phyloP scores from a whole-genome alignment of 2,797 vertebrate species.

The Linurgus olivaceus region DNA sequence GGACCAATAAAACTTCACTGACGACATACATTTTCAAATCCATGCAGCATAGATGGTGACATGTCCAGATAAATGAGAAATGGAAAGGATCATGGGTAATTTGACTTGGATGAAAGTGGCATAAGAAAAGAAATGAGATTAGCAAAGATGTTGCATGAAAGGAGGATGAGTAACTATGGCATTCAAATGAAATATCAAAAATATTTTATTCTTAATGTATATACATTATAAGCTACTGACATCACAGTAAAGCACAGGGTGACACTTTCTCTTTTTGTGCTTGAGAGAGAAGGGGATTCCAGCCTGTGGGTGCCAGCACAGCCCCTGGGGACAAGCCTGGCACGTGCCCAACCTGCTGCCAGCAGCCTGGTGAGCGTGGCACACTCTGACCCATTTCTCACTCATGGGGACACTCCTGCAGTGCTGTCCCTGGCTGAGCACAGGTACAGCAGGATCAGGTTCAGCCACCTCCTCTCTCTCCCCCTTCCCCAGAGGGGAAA shows the following conservation, averaged over 20 bases:
- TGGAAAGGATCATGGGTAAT: background rate
- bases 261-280: background rate
- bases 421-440: background rate
- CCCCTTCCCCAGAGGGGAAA: background rate
- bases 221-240: background rate
- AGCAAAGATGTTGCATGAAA: background rate
- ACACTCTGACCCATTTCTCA: accelerated
- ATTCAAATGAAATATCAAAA: background rate
- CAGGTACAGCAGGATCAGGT: background rate
- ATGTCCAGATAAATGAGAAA: background rate
- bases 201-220: background rate
- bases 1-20: background rate
- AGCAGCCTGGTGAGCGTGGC: accelerated
- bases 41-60: background rate
- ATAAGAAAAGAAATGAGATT: background rate
- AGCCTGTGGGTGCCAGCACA: background rate
- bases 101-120: background rate
- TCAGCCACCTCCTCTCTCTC: background rate
- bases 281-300: background rate
- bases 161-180: background rate
- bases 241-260: background rate
- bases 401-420: accelerated
- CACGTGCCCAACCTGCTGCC: background rate
- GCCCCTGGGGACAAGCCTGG: background rate
- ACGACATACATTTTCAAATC: background rate